phyloP scores from a whole-genome alignment of 2,797 vertebrate species.

The Buceros bicornis region DNA sequence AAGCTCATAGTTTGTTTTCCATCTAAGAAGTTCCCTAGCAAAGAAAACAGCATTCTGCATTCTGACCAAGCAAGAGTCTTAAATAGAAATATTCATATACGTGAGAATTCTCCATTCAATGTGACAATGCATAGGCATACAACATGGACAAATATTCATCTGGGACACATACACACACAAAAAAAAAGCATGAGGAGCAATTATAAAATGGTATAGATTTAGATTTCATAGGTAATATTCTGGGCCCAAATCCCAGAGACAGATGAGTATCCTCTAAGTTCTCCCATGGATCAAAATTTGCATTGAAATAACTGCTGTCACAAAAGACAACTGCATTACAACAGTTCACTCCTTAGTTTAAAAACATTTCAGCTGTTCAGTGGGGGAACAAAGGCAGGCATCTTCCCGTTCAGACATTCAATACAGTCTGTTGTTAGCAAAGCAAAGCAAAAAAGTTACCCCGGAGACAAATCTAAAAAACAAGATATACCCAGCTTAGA shows the following conservation, averaged over 20 bases:
- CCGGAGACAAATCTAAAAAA: background rate
- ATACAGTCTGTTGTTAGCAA: background rate
- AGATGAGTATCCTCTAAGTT: background rate
- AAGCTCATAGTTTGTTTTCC: background rate
- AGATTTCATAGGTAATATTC: background rate
- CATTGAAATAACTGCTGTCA: background rate
- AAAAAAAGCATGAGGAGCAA: background rate
- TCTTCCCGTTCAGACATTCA: background rate
- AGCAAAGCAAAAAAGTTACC: background rate
- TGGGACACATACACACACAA: too few species aligned
- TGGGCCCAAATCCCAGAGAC: background rate
- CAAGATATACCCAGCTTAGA: background rate
- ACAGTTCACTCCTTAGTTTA: slow-evolving; percentile 4
- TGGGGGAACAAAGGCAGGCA: background rate
- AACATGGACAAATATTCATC: background rate
- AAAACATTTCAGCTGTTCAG: background rate
- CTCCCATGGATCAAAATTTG: background rate
- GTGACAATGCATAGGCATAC: background rate
- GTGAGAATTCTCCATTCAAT: background rate
- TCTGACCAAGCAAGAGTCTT: background rate
- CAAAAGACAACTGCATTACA: slow-evolving; percentile 35
- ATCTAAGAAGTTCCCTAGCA: background rate
- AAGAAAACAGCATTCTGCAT: background rate
- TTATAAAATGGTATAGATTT: background rate
- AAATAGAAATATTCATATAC: background rate